These are phyloP conservation scores for Dreissena polymorpha DNA, from an alignment of 1,140 invertebrate genomes.

Conservation along the genomic window DNA sequence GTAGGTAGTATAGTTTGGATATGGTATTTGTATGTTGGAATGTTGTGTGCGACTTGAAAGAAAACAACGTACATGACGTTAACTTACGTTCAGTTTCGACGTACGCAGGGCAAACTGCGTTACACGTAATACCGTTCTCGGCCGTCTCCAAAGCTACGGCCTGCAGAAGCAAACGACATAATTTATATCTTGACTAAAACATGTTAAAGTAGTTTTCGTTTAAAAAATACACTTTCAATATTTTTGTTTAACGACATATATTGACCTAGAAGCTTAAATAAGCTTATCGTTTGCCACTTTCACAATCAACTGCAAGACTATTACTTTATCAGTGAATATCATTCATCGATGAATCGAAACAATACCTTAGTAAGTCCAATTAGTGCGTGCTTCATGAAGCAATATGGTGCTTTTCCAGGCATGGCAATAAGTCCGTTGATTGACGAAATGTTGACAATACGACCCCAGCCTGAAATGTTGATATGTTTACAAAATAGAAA, in stretches of 20 bases:
- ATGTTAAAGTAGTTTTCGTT: too few relatives aligned
- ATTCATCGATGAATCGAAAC: not conserved
- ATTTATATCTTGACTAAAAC: too few relatives aligned
- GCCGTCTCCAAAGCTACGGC: constrained; percentile 61
- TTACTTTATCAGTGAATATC: too few relatives aligned
- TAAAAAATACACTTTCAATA: too few relatives aligned
- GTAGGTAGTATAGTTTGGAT: too few relatives aligned
- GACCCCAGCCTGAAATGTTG: constrained; percentile 68
- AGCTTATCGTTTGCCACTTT: too few relatives aligned
- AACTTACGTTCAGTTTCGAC: constrained; percentile 60
- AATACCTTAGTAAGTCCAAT: constrained; percentile 73
- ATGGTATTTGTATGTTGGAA: too few relatives aligned
- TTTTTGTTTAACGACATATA: too few relatives aligned
- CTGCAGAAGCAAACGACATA: constrained; percentile 17
- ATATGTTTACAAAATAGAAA: not conserved
- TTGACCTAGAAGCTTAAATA: too few relatives aligned
- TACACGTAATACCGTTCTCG: constrained; percentile 62
- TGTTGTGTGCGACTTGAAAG: too few relatives aligned
- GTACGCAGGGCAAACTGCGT: constrained; percentile 62
- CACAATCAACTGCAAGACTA: too few relatives aligned
- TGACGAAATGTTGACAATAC: constrained; percentile 77
- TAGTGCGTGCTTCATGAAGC: constrained; percentile 73
- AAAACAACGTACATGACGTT: not conserved
- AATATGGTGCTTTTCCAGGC: constrained; percentile 74
- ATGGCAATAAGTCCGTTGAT: constrained; percentile 71